Base-by-base conservation (phyloP, 2,113 vertebrate genomes). In the Tachysurus fulvidraco region DNA sequence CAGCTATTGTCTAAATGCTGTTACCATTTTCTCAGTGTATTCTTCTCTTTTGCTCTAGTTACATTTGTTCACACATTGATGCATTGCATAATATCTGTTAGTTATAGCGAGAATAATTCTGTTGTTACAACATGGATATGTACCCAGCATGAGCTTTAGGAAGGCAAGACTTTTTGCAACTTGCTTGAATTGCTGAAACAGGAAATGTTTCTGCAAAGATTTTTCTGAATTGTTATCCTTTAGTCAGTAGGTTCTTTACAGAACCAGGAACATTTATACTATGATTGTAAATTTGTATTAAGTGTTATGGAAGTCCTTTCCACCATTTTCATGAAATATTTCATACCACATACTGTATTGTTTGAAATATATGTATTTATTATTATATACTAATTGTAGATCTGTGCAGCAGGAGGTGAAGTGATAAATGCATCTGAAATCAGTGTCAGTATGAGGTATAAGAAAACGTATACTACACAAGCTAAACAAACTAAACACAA, bases 141-240 rank as follows among this genome's bases (percentile, higher is more conserved):
- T 83, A 54, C 60, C 74, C 78, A 76, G 46, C 25, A 28, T 55
- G 9, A 83, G 25, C 13, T 19, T 28, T 23, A 36, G 62, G 28
- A 88, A 79, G 64, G 54, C 62, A 50, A 80, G 52, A 76, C 54
- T 3, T 71, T 41, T 71, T 88, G 67, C 65, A 81, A 81, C 16
- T 59, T 84, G 19, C 57, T 54, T 54, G 28, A 81, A 59, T 83
- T 88, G 67, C 77, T 88, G 50, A 86, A 89, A 86, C 84, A 81
- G 86, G 84, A 88, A 78, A 86, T 89, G 64, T 84, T 62, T 86
- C 25, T 87, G 23, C 74, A 80, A 79, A 67, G 8, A 50, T 57
- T 50, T 50, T 85, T 87, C 73, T 25, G n/a, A 30, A 77, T 85
- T 74, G 50, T 28, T 87, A 57, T 76, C 50, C 21, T 28, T 78